phyloP scores from a whole-genome alignment of 2,888 invertebrate species.

The Ischnus inquisitorius region DNA sequence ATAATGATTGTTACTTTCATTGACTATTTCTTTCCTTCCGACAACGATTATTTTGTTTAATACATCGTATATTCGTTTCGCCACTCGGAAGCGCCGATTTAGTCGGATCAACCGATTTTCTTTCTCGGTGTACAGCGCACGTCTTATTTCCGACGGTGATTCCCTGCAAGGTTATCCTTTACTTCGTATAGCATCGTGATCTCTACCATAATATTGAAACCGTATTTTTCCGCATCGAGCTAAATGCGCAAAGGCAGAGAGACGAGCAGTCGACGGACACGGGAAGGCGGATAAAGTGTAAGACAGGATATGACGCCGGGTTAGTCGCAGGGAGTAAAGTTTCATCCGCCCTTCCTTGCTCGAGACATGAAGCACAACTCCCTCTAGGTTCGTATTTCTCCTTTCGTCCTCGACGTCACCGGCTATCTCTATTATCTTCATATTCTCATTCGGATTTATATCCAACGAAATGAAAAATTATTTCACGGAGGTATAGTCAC shows the following conservation, averaged over 20 bases:
- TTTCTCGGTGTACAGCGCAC: too few species aligned
- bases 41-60: too few species aligned
- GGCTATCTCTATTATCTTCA: slow-evolving; percentile 38
- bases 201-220: too few species aligned
- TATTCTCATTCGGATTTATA: slow-evolving; percentile 49
- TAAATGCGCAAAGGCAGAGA: background rate
- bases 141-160: too few species aligned
- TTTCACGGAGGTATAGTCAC: slow-evolving; percentile 31
- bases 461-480: slow-evolving; percentile 59
- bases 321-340: background rate
- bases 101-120: too few species aligned
- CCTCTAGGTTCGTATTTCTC: background rate
- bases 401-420: background rate
- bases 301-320: background rate
- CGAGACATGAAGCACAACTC: background rate
- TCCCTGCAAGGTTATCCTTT: too few species aligned
- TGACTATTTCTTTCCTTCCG: too few species aligned
- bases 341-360: background rate
- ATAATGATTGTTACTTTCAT: too few species aligned
- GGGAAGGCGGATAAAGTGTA: background rate
- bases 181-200: too few species aligned
- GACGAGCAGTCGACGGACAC: background rate
- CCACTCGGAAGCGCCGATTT: too few species aligned
- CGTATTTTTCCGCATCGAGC: too few species aligned
- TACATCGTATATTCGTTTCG: too few species aligned